Base-by-base conservation (phyloP, 2,113 vertebrate genomes). In the Lophius piscatorius region DNA sequence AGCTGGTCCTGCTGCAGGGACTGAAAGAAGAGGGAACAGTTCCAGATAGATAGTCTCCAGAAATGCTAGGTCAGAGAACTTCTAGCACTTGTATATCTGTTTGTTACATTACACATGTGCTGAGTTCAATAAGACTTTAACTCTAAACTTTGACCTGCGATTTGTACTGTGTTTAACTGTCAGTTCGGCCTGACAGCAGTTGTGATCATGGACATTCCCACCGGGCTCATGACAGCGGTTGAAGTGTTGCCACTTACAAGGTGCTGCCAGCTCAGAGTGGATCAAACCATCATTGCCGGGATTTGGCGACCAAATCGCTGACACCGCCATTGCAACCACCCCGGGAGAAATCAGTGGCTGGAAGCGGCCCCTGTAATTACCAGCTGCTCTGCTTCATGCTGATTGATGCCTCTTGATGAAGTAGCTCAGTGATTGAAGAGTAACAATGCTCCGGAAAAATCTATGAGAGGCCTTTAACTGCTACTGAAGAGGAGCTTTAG, bases 351-450 rank as follows among this genome's bases (percentile, higher is more conserved):
- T 87, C 83, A 88, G 65, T 3, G 47, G 8, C 71, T 82, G 80
- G 70, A 86, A 77, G 73, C 63, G 16, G 52, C 76, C 72, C 23
- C 67, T 48, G 73, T 85, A 85, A 88, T 87, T 89, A 87, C 74
- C 55, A 20, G 57, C 60, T 13, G 52, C 84, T 67, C 67, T 16
- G 61, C 65, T 65, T 47, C 50, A 12, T 12, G 61, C 70, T 75
- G 81, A 82, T 84, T 85, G 80, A 87, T 78, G 82, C 74, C 54
- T 72, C 83, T 76, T 89, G 82, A 88, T 86, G 78, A 86, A 87
- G 82, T 80, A 58, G 82, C 34, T 78, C 69, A 28, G 82, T 86
- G 83, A 89, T 87, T 87, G 85, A 88, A 90, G 81, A 77, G 81
- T 61, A 70, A 80, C 56, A 69, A 83, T 50, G 65, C 71, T 51